Conservation (phyloP, 2,888 invertebrate species). For the Neoaliturus tenellus region DNA sequence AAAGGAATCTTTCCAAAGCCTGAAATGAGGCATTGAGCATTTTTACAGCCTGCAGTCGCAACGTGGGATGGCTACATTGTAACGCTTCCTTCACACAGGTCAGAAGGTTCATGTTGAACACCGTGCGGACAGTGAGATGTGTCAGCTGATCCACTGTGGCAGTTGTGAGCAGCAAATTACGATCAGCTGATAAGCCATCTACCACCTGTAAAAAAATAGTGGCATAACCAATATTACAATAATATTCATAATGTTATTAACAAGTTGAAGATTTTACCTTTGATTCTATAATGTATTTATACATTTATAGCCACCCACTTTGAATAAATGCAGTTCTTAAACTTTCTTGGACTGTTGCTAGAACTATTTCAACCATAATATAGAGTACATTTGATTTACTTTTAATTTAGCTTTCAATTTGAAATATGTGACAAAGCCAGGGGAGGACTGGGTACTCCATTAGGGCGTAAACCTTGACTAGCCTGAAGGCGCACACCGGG, state of each 20-base stretch:
- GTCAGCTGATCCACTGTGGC: conserved; percentile 11
- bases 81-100: background rate
- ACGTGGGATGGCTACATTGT: background rate
- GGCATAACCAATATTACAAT: background rate
- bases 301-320: too few relatives aligned
- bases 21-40: conserved; percentile 15
- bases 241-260: background rate
- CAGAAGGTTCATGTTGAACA: conserved; percentile 39
- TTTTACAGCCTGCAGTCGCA: conserved; percentile 9
- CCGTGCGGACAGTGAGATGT: conserved; percentile 19
- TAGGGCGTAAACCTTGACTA: too few relatives aligned
- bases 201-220: conserved; percentile 1
- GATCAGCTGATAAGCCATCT: conserved; percentile 2
- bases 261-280: too few relatives aligned
- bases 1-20: background rate
- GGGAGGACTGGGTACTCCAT: too few relatives aligned
- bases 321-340: too few relatives aligned
- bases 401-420: too few relatives aligned
- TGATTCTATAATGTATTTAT: too few relatives aligned
- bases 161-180: background rate
- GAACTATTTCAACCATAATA: too few relatives aligned
- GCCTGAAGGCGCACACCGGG: too few relatives aligned
- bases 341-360: too few relatives aligned
- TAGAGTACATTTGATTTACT: too few relatives aligned
- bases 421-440: too few relatives aligned